phyloP scores from a whole-genome alignment of 2,113 vertebrate species.

The Struthio camelus region DNA sequence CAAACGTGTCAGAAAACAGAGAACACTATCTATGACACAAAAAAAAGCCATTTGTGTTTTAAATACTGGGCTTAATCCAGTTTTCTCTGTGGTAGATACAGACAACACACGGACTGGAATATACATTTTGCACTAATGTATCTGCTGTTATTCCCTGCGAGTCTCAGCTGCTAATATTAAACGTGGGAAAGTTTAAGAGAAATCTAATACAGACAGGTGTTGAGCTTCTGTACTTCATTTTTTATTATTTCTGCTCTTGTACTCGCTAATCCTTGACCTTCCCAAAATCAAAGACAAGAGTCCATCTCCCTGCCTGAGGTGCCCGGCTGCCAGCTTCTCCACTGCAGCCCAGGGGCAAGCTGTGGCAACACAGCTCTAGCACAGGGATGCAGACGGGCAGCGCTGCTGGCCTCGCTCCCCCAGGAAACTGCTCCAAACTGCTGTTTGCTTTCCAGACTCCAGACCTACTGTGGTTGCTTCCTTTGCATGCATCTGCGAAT shows the following conservation, averaged over 20 bases:
- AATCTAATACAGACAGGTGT: background rate
- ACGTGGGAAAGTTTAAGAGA: background rate
- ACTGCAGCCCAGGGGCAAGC: background rate
- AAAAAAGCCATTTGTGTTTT: background rate
- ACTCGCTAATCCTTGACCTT: constrained; percentile 1
- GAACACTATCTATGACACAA: fast-evolving
- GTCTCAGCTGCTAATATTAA: background rate
- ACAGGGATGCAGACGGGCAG: background rate
- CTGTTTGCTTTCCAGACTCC: background rate
- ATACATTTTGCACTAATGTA: background rate
- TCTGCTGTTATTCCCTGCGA: background rate
- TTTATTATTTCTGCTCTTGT: constrained; percentile 1
- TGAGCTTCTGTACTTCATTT: background rate
- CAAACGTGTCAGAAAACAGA: background rate
- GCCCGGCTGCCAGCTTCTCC: background rate
- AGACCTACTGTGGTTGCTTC: background rate
- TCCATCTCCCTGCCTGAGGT: background rate
- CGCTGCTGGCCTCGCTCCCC: background rate
- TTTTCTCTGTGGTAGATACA: background rate
- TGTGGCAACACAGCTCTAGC: background rate
- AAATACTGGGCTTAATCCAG: background rate
- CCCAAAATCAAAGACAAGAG: background rate
- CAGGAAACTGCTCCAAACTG: background rate
- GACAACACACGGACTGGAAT: background rate
- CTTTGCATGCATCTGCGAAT: background rate